Evolutionary conservation across 2,113 vertebrate species (phyloP).

Genomic region (Triplophysa tibetana): DNA sequence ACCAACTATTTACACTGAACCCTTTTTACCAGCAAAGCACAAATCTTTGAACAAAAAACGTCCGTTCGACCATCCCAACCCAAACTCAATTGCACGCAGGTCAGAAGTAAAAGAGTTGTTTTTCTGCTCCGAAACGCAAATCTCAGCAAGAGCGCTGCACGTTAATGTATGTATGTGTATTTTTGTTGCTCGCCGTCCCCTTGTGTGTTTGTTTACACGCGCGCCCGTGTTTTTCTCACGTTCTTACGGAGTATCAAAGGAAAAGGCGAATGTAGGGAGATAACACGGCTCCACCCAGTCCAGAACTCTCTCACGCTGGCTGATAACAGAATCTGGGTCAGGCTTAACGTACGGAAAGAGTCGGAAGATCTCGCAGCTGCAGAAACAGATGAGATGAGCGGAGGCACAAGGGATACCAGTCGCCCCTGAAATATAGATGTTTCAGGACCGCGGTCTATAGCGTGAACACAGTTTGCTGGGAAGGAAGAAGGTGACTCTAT

Average conservation of each 20-base stretch:
- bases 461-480: conserved; percentile 41
- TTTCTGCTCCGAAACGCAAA: conserved; percentile 4
- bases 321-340: conserved; percentile 70
- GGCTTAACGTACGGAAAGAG: conserved; percentile 60
- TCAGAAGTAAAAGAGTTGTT: background rate
- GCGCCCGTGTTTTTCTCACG: background rate
- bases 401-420: conserved; percentile 69
- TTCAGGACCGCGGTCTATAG: conserved; percentile 55
- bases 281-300: conserved; percentile 44
- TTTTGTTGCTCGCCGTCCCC: conserved; percentile 18
- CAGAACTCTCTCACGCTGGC: conserved; percentile 45
- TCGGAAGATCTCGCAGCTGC: conserved; percentile 56
- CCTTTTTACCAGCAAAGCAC: no score
- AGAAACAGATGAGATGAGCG: conserved; percentile 67
- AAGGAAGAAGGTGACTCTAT: background rate
- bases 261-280: conserved; percentile 51
- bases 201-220: conserved; percentile 27
- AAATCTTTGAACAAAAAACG: no score
- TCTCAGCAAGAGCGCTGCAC: conserved; percentile 1
- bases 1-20: no score
- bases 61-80: no score
- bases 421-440: conserved; percentile 73
- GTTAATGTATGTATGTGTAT: conserved; percentile 12
- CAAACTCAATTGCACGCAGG: background rate
- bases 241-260: conserved; percentile 19